Percentiles rank a stretch among this genome's conserved stretches.
phyloP scores from a whole-genome alignment of 2,113 vertebrate species.

The Phyllostomus discolor region DNA sequence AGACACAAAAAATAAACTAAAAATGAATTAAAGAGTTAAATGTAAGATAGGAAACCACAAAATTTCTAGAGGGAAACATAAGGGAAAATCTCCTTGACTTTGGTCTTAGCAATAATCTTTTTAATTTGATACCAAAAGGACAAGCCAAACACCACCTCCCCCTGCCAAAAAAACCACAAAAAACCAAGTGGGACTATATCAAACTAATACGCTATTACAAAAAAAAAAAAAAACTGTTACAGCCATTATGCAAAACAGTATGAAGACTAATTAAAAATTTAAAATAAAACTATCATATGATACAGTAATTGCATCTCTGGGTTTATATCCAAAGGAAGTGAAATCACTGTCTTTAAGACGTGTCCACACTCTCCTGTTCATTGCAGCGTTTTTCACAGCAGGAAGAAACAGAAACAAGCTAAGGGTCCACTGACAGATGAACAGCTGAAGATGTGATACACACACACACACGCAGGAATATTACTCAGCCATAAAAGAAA shows the following conservation, averaged over 20 bases:
- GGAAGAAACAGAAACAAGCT: too few relatives aligned
- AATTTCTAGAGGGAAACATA: background rate
- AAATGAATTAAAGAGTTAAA: background rate
- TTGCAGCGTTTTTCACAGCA: background rate
- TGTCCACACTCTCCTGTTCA: too few relatives aligned
- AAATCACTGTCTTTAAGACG: background rate
- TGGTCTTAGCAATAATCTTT: background rate
- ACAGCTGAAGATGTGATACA: background rate
- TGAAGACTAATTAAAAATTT: background rate
- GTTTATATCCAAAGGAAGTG: background rate
- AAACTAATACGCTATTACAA: too few relatives aligned
- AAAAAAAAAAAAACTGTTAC: background rate
- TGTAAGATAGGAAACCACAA: background rate
- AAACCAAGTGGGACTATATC: too few relatives aligned
- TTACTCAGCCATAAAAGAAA: too few relatives aligned
- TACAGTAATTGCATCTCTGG: background rate
- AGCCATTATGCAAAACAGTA: background rate
- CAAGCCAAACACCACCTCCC: background rate
- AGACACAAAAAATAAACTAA: background rate
- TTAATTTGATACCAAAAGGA: background rate
- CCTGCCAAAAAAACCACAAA: background rate
- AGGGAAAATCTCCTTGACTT: background rate
- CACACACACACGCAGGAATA: too few relatives aligned
- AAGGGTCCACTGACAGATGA: background rate
- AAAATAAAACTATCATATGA: background rate